These are phyloP conservation scores for Ianthella basta DNA, from an alignment of 37 sponge, comb jelly and placozoan genomes.

Conservation along the genomic window DNA sequence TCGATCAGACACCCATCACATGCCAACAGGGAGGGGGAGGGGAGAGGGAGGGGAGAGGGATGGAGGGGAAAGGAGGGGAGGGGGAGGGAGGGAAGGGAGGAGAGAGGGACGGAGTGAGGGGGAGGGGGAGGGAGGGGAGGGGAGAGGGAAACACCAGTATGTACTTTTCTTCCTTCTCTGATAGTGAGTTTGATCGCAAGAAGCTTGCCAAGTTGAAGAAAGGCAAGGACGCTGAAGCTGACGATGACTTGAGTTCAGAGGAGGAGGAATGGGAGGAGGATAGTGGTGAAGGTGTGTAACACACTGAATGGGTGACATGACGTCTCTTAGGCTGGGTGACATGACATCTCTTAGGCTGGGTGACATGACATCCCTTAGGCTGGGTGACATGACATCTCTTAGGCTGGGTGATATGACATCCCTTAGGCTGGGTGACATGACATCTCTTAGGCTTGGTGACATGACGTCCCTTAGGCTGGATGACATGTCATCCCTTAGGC, in stretches of 20 bases:
- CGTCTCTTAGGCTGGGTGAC: no score
- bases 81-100: conserved; percentile 4
- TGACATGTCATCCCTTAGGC: no score
- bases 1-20: not conserved
- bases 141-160: not conserved
- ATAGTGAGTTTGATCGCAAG: conserved; percentile 9
- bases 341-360: no score
- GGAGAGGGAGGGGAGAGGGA: conserved; percentile 27
- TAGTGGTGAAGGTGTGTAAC: not conserved
- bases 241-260: not conserved
- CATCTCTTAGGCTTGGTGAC: no score
- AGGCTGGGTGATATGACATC: no score
- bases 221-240: not conserved
- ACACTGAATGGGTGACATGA: no score
- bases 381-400: no score
- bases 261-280: not conserved
- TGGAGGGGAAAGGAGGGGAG: not conserved
- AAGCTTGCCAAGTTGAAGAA: not conserved
- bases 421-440: no score
- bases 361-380: no score
- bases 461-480: no score
- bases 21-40: conserved; percentile 4
- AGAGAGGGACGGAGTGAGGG: not conserved
- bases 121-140: no score
- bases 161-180: not conserved